Base-by-base conservation (phyloP, 2,888 invertebrate species). In the Caenorhabditis drosophilae region DNA sequence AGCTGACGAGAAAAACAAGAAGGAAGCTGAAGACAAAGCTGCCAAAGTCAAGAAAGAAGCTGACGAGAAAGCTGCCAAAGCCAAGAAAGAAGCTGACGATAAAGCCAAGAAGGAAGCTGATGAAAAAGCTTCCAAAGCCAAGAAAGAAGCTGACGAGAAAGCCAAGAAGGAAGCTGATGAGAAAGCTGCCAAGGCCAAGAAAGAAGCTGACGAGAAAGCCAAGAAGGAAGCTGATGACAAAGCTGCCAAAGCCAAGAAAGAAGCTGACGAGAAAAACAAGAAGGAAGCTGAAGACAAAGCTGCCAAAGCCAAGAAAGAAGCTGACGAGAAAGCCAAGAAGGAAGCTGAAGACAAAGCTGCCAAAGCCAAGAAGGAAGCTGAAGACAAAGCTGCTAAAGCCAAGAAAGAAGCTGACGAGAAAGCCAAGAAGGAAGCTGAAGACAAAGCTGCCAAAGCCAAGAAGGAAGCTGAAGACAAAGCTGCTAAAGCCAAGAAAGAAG, bases 351-450 rank as follows among this genome's bases (percentile, higher is more conserved):
- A 42, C 15, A 42, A 42, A 20, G 11, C 15, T 9, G 4, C 42
- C n/a, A 34, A 27, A 3, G 31, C 22, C 1, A 66, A 44, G 42
- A 49, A 36, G 31, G 27, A 53, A 12, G 42, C 34, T 18, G 38
- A 36, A 11, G 20, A 4, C n/a, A n/a, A n/a, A n/a, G n/a, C n/a
- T n/a, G n/a, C n/a, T 11, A 7, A 27, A 16, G 35, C 47, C 36
- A 47, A 47, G 47, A 35, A 47, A 3, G 27, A 35, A 11, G 45
- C 35, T n/a, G 54, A 35, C 25, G 44, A 53, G 16, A 25, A 47
- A 27, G 44, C 18, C 4, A 23, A 42, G 42, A 42, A 42, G 15
- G 11, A 23, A 9, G 25, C 42, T 23, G 45, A 27, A 7, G 42
- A 27, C 9, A 25, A 31, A 38, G 42, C 22, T 4, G 34, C 2